Evolutionary conservation across 2,888 invertebrate genomes (phyloP).

Genomic region (Eutolmus rufibarbis): DNA sequence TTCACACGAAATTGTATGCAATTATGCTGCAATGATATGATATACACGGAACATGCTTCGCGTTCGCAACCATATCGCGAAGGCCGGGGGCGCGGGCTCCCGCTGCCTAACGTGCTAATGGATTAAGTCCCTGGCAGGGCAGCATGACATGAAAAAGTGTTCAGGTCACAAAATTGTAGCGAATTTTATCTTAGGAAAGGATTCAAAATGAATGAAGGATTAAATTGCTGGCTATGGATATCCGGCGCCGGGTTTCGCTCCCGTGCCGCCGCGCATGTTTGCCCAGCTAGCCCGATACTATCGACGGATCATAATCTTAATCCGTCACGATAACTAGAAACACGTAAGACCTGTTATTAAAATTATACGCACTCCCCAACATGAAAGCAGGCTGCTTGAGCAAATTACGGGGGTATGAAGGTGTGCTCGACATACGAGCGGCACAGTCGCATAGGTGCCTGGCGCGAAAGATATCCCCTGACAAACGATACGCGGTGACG

Average conservation of each 20-base stretch:
- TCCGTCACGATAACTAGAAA: constrained; percentile 48
- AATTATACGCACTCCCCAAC: constrained; percentile 47
- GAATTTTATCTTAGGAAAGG: neutral
- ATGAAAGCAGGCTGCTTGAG: constrained; percentile 9
- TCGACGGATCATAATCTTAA: constrained; percentile 47
- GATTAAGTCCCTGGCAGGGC: constrained; percentile 1
- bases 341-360: constrained; percentile 49
- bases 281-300: constrained; percentile 42
- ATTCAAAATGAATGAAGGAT: neutral
- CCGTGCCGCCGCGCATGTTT: constrained; percentile 24
- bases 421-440: neutral
- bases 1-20: constrained; percentile 44
- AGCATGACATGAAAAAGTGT: constrained; percentile 16
- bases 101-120: constrained; percentile 21
- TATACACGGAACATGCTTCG: constrained; percentile 4
- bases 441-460: neutral
- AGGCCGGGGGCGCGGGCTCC: neutral
- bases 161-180: constrained; percentile 15
- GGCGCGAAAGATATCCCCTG: neutral
- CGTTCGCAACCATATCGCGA: neutral
- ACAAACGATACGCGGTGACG: neutral
- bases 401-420: neutral
- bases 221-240: neutral
- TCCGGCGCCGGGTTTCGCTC: neutral
- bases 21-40: constrained; percentile 42